Conservation (phyloP, 2,113 vertebrate genomes). For the Motacilla alba region DNA sequence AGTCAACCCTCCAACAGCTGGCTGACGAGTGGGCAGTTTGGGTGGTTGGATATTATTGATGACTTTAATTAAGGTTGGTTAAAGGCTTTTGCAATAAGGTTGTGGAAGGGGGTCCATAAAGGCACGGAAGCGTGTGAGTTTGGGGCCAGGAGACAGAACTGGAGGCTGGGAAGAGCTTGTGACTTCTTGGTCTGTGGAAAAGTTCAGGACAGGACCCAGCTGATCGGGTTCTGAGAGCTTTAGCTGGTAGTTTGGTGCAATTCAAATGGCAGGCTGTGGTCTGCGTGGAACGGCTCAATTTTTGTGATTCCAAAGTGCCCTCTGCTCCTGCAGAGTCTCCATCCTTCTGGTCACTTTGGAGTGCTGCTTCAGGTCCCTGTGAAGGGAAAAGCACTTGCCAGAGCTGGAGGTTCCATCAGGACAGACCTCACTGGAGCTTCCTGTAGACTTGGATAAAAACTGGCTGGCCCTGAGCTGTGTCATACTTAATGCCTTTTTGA, state of each 20-base stretch:
- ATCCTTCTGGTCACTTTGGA: not conserved
- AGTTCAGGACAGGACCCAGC: not conserved
- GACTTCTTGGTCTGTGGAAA: not conserved
- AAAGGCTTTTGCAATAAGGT: not conserved
- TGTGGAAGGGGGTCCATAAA: rapidly evolving
- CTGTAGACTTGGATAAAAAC: not conserved
- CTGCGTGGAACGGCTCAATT: not conserved
- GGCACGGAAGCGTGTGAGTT: not conserved
- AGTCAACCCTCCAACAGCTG: not conserved
- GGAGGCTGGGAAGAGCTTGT: not conserved
- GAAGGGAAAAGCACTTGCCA: not conserved
- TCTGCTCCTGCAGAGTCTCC: not conserved
- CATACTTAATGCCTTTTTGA: not conserved
- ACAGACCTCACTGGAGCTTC: not conserved
- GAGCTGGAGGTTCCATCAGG: not conserved
- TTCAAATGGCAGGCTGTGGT: not conserved
- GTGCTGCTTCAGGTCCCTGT: not conserved
- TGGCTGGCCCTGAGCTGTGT: not conserved
- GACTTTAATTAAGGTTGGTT: not conserved
- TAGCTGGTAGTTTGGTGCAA: not conserved
- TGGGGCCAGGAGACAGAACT: not conserved
- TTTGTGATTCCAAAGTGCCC: not conserved
- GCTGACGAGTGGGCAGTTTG: not conserved
- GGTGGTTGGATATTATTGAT: not conserved
- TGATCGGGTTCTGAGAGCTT: not conserved